Conservation (phyloP, 2,797 vertebrate genomes). For the Etheostoma perlongum region DNA sequence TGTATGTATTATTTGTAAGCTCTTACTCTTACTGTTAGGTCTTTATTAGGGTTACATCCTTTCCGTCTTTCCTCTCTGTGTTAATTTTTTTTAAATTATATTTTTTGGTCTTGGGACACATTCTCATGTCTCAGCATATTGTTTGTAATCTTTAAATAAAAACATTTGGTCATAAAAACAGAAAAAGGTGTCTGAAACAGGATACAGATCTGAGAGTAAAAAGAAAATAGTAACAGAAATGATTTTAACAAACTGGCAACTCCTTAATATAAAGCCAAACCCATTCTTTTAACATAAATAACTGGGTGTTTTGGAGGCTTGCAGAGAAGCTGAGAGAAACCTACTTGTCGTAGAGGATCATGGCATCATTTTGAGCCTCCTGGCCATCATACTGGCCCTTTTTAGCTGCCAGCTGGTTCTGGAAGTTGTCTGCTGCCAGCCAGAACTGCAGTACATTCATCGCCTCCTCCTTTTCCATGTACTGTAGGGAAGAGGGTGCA, state of each 20-base stretch:
- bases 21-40: too few relatives aligned
- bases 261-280: not conserved
- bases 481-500: conserved; percentile 80
- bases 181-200: not conserved
- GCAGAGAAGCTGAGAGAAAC: conserved; percentile 48
- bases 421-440: conserved; percentile 98
- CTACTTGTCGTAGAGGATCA: conserved; percentile 99
- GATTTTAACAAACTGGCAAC: not conserved
- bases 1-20: too few relatives aligned
- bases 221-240: not conserved
- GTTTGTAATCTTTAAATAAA: too few relatives aligned
- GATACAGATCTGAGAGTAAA: not conserved
- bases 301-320: not conserved
- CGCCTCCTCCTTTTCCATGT: conserved; percentile 99
- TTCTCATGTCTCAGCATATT: too few relatives aligned
- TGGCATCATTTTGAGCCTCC: conserved; percentile 98
- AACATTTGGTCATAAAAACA: too few relatives aligned
- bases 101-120: too few relatives aligned
- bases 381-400: conserved; percentile 98
- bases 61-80: too few relatives aligned
- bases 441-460: conserved; percentile 98
- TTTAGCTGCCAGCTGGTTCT: conserved; percentile 97
- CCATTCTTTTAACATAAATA: too few relatives aligned
- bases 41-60: too few relatives aligned
- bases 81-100: too few relatives aligned